Percentiles rank a stretch among this genome's conserved stretches.
Conservation (phyloP, 1,140 invertebrate genomes). For the Diuraphis noxia region DNA sequence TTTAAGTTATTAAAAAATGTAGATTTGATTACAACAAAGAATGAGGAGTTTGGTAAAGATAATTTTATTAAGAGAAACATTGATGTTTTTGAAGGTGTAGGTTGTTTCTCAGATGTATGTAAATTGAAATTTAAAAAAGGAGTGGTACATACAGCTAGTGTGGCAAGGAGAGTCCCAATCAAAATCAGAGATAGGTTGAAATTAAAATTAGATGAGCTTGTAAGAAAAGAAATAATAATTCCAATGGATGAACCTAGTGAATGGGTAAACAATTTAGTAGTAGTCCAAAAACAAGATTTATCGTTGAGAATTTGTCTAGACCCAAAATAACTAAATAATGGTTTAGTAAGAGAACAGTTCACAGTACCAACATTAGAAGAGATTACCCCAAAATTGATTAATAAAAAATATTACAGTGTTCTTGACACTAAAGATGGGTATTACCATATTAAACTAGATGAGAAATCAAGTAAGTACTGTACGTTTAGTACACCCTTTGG, state of each 20-base stretch:
- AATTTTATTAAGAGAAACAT: neutral
- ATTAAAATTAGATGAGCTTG: slow-evolving; percentile 8
- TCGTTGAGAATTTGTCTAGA: slow-evolving; percentile 60
- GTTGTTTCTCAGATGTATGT: slow-evolving; percentile 11
- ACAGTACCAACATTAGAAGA: neutral
- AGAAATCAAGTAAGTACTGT: neutral
- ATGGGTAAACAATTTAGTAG: slow-evolving; percentile 60
- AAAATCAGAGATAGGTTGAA: slow-evolving; percentile 13
- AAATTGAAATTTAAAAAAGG: slow-evolving; percentile 4
- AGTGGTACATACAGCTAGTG: neutral
- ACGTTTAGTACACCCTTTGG: neutral
- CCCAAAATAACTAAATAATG: slow-evolving; percentile 56
- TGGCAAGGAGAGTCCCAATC: slow-evolving; percentile 26
- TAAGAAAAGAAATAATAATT: neutral
- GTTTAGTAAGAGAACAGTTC: slow-evolving; percentile 8
- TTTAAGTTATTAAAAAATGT: too few species aligned
- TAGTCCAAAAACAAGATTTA: slow-evolving; percentile 59
- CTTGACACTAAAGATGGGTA: slow-evolving; percentile 56
- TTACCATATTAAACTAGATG: slow-evolving; percentile 55
- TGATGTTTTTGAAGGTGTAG: slow-evolving; percentile 38
- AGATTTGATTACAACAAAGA: neutral
- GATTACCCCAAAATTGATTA: slow-evolving; percentile 42
- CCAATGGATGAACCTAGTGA: slow-evolving; percentile 45
- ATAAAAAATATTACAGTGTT: slow-evolving; percentile 50
- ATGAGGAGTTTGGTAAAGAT: neutral